Percentiles rank a stretch among this genome's conserved stretches.
These are phyloP conservation scores for Struthio camelus DNA, from an alignment of 2,113 vertebrate genomes.

Conservation along the genomic window DNA sequence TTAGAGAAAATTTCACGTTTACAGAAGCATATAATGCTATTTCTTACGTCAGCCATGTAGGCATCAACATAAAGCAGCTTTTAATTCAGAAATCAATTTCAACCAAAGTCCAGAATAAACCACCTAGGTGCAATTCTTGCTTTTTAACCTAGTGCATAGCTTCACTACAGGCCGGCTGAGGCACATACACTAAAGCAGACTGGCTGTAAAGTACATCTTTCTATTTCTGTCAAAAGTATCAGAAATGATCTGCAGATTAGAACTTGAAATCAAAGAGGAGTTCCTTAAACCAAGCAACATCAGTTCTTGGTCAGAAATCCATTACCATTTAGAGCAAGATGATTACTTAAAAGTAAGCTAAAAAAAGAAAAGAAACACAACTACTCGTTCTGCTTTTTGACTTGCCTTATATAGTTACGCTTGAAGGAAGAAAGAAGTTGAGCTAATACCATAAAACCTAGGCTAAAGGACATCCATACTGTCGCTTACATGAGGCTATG, in stretches of 20 bases:
- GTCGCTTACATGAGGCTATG: background rate
- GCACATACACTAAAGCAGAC: background rate
- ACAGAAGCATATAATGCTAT: background rate
- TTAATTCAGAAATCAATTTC: background rate
- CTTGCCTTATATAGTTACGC: constrained; percentile 17
- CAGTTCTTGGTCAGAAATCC: background rate
- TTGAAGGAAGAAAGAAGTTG: background rate
- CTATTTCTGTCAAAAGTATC: background rate
- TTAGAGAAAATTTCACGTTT: background rate
- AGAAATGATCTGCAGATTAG: background rate
- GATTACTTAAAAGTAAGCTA: background rate
- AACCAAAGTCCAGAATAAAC: background rate
- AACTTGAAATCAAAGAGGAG: background rate
- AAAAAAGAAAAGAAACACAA: background rate
- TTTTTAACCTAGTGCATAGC: background rate
- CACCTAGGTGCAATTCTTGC: background rate
- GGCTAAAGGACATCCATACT: background rate
- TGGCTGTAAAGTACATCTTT: background rate
- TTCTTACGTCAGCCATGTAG: background rate
- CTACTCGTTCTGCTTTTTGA: background rate
- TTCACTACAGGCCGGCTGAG: background rate
- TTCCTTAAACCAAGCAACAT: background rate
- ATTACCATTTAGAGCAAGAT: background rate
- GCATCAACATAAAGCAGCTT: background rate
- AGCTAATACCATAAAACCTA: background rate